These are phyloP conservation scores for Galeopsomyia nigrocyanea DNA, from an alignment of 2,888 invertebrate species.

Conservation along the genomic window DNA sequence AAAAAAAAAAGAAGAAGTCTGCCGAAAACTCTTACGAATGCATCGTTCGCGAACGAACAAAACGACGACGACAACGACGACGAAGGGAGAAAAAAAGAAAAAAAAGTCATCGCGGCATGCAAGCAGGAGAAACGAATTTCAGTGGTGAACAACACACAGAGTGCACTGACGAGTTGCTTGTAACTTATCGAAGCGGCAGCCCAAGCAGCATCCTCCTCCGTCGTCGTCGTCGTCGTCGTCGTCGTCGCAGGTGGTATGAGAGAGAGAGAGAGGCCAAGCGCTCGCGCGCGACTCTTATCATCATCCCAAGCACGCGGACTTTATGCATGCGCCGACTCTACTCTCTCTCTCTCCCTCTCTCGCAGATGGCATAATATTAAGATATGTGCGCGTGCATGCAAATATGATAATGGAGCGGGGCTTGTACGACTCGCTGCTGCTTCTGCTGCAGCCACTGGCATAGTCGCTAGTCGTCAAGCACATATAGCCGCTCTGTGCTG, in stretches of 20 bases:
- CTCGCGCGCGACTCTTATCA: slow-evolving; percentile 1
- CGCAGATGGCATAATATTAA: slow-evolving; percentile 52
- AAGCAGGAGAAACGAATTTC: slow-evolving; percentile 4
- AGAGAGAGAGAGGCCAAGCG: slow-evolving; percentile 14
- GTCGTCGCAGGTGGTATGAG: slow-evolving; percentile 45
- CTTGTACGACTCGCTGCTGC: slow-evolving; percentile 30
- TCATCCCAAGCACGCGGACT: neutral
- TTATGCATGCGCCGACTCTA: slow-evolving; percentile 6
- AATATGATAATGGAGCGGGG: slow-evolving; percentile 51
- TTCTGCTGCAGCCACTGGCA: neutral
- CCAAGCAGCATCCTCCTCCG: slow-evolving; percentile 2
- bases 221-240: slow-evolving; percentile 4
- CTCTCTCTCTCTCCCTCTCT: neutral
- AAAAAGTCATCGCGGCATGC: neutral
- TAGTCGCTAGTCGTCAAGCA: slow-evolving; percentile 29
- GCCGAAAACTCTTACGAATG: slow-evolving; percentile 28
- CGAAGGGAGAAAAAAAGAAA: neutral
- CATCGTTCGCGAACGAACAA: neutral
- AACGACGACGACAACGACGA: neutral
- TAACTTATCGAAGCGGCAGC: slow-evolving; percentile 34
- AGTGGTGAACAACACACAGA: neutral
- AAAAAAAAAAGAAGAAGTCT: neutral
- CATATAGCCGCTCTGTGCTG: neutral
- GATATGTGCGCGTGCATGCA: slow-evolving; percentile 52
- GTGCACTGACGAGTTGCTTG: slow-evolving; percentile 23